Evolutionary conservation across 2,113 vertebrate species (phyloP).

Genomic region (Mus pahari): DNA sequence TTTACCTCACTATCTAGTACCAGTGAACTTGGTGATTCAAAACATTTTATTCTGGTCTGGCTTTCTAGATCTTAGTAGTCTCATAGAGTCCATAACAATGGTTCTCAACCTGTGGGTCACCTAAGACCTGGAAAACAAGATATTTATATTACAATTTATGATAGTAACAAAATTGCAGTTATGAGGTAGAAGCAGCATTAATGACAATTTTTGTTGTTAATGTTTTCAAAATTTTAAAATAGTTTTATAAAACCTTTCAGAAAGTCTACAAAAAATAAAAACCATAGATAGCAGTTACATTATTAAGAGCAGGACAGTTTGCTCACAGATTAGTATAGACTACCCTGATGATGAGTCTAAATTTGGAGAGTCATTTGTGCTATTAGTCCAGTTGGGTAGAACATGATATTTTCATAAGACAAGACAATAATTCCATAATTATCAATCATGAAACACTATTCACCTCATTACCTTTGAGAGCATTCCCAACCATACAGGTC

Average conservation of each 20-base stretch:
- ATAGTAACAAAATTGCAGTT: background rate
- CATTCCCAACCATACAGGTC: background rate
- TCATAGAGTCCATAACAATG: background rate
- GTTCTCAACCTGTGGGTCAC: background rate
- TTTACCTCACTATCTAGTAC: background rate
- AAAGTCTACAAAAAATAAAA: background rate
- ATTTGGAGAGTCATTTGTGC: background rate
- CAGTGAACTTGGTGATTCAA: background rate
- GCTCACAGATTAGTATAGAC: background rate
- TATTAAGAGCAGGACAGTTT: background rate
- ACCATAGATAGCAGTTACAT: slow-evolving; percentile 11
- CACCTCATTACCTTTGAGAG: slow-evolving; percentile 25
- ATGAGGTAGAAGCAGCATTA: background rate
- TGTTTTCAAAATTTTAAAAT: slow-evolving; percentile 41
- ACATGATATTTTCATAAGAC: background rate
- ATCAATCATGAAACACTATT: background rate
- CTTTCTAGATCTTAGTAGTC: background rate
- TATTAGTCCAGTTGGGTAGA: background rate
- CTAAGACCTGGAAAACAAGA: background rate
- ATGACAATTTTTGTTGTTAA: background rate
- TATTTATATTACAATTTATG: background rate
- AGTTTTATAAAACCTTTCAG: background rate
- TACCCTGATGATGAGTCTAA: background rate
- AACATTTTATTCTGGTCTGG: background rate
- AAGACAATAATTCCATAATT: background rate